Evolutionary conservation across 2,113 vertebrate genomes (phyloP), one percentile per base, ranked within the genome.

Genomic region (Daphoenositta chrysoptera): DNA sequence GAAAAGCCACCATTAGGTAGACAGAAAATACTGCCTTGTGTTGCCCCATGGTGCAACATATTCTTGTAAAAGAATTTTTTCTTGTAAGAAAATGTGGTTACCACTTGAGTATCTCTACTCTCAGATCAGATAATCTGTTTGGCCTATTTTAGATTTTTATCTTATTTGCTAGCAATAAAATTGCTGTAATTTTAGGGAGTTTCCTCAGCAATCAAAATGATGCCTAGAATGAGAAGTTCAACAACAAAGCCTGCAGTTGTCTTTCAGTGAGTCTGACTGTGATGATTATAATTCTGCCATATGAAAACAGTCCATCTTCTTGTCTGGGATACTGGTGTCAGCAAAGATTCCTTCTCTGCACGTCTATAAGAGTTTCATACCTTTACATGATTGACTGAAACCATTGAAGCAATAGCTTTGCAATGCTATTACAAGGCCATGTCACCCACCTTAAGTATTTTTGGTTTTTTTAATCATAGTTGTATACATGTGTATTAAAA

Each of bases 131-230:
- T 79, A 7, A 80, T 93, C 53, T 58, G 15, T 58, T 88, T 70
- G 18, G 33, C 75, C 47, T 77, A 35, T 73, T 91, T 80, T 42
- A 69, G 70, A 42, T 79, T 80, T 95, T 79, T 12, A 83, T 87
- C 48, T 65, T 60, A 94, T 73, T 88, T 89, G 39, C 56, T 71
- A 91, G 95, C 79, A 89, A 77, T 86, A 60, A 93, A 92, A 92
- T 82, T 93, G 53, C 58, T 93, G 53, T 37, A 83, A 95, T 93
- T 89, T 92, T 58, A 78, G 50, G 66, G 70, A 69, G 60, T 77
- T 95, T 87, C 66, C 64, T 70, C 51, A 84, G 83, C 56, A 93
- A 88, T 91, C 83, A 93, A 91, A 95, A 81, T 33, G 64, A 89
- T 84, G 56, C 58, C 75, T 79, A n/a, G n/a, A 91, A 86, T n/a